phyloP scores from a whole-genome alignment of 92 coral and sea anemone genomes.

The Umimayanthus kanabou region DNA sequence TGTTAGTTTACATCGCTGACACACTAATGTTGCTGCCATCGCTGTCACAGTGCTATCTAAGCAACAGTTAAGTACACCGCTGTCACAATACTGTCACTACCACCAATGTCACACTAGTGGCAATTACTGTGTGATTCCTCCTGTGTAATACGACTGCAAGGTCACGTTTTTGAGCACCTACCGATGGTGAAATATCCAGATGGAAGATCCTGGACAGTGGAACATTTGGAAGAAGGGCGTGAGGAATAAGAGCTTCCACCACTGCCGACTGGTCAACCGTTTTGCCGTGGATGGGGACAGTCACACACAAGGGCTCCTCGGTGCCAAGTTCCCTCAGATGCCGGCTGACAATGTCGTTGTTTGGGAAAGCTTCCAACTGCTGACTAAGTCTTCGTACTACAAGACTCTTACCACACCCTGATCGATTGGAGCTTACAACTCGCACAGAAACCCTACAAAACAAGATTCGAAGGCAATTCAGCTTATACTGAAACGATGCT shows the following conservation, averaged over 20 bases:
- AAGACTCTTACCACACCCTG: conserved; percentile 89
- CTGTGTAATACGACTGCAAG: too few relatives aligned
- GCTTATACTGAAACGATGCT: too few relatives aligned
- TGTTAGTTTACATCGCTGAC: too few relatives aligned
- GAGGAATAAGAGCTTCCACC: conserved; percentile 65
- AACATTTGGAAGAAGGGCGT: conserved; percentile 66
- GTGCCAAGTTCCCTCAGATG: conserved; percentile 45
- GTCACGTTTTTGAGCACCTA: conserved; percentile 38
- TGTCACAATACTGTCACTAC: too few relatives aligned
- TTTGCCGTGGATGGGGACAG: conserved; percentile 80
- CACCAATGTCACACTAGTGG: too few relatives aligned
- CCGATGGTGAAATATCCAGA: conserved; percentile 87
- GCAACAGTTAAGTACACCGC: too few relatives aligned
- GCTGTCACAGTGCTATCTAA: too few relatives aligned
- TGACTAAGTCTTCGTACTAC: conserved; percentile 61
- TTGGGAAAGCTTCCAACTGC: conserved; percentile 49
- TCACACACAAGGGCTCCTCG: conserved; percentile 58
- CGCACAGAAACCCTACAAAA: conserved; percentile 74
- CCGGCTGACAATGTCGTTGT: conserved; percentile 57
- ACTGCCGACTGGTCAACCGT: conserved; percentile 58
- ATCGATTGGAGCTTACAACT: conserved; percentile 68
- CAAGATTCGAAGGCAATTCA: background rate
- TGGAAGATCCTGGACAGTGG: conserved; percentile 91
- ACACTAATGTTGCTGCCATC: too few relatives aligned
- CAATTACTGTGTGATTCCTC: too few relatives aligned